Evolutionary conservation across 2,797 vertebrate genomes (phyloP), one percentile per base, ranked within the genome.

Genomic region (Sparidentex hasta): DNA sequence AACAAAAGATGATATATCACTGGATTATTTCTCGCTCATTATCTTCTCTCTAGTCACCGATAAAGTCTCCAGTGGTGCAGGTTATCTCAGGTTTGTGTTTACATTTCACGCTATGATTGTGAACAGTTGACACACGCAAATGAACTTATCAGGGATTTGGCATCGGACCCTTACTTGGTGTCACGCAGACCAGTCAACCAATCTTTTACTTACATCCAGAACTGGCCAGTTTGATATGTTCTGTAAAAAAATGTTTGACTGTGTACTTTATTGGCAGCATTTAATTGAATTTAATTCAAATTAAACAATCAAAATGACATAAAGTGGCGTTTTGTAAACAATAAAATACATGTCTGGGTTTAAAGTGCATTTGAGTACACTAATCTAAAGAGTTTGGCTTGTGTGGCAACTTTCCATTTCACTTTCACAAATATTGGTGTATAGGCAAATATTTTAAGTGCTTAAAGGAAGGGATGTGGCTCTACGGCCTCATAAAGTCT

Each of bases 371-470:
- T 46, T 13, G 5, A 59, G 57, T 14, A 16, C 46, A 58, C 21
- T 44, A 29, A 70, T 66, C 27, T 74, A 21, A 51, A 54, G 44
- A 11, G 62, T 65, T 72, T 56, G 69, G 65, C 41, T 25, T 46
- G 9, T 20, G 44, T 48, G 52, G 54, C 4, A 21, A 71, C 41
- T 70, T 72, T 65, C 29, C 14, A 3, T 12, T 59, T 23, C 1
- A 62, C 33, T 57, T 27, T 0, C 43, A 80, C 58, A 81, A 81
- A 75, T 46, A 46, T 48, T 58, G n/a, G 58, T 65, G 20, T 52
- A 72, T 67, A 76, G 58, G 63, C 33, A 81, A 62, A 75, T 72
- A 80, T 75, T 20, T 71, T 38, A 71, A 21, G 4, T 27, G 43
- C 56, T 73, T 12, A 58, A 67, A 3, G 5, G n/a, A 20, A 65